Base-by-base conservation (phyloP, 2,797 vertebrate species). In the Mallotus villosus region DNA sequence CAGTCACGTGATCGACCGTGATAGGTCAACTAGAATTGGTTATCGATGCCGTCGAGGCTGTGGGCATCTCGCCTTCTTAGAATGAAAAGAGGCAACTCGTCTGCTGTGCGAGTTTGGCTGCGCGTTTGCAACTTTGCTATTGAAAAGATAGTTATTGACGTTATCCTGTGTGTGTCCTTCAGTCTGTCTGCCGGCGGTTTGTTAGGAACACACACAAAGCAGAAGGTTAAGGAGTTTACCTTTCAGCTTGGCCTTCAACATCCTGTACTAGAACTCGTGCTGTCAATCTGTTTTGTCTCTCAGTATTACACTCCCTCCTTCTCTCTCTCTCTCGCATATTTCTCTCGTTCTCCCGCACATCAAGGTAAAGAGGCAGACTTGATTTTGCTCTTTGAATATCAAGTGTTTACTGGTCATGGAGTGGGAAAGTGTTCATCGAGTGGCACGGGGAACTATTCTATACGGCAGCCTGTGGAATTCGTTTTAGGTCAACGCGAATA, bases 131-230 rank as follows among this genome's bases (percentile, higher is more conserved):
- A 21, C 6, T 60, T 22, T 24, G 22, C 58, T 25, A 4, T 9
- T 21, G 11, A 74, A 86, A 81, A 87, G 78, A 87, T 79, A 17
- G 14, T 73, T 90, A 91, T 86, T 93, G 93, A 82, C 92, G 89
- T 92, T 84, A 86, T 87, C 91, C 86, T 86, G 80, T 86, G 89
- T 84, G 63, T 78, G 78, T 92, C 90, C 91, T 90, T 90, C 86
- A 71, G 72, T 83, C 82, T 85, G 82, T 82, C 78, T 85, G 69
- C 84, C 80, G 86, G 78, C 86, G 80, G 81, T 68, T 16, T 8
- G 25, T 70, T 63, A 37, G 49, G 73, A 81, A 57, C 67, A 22
- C 74, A 83, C 72, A 81, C 81, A 85, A 87, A 87, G 74, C 83
- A 83, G 78, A 82, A 90, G 88, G 88, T 89, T 85, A 88, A 83